phyloP scores from a whole-genome alignment of 2,113 vertebrate genomes.

The Geococcyx californianus region DNA sequence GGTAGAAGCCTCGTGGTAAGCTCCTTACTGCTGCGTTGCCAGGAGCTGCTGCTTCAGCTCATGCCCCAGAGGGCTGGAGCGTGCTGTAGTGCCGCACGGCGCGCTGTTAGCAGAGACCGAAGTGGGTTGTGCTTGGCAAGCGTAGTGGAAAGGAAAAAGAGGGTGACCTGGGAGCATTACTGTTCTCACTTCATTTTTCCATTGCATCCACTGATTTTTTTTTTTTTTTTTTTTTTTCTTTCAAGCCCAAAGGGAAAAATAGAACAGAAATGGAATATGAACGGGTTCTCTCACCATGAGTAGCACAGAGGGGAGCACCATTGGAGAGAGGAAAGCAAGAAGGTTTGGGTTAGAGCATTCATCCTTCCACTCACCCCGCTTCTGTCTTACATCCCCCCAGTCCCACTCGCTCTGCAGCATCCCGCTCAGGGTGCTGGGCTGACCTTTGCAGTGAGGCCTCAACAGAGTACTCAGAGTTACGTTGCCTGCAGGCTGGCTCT shows the following conservation, averaged over 20 bases:
- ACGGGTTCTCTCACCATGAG: neutral
- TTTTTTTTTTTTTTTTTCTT: neutral
- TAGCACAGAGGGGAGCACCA: neutral
- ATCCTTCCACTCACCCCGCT: neutral
- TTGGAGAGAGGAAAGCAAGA: neutral
- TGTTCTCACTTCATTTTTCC: conserved; percentile 68
- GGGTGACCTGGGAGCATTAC: conserved; percentile 47
- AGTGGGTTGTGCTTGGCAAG: conserved; percentile 59
- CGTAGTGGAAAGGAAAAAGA: conserved; percentile 58
- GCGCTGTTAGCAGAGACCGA: neutral
- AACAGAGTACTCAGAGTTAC: neutral
- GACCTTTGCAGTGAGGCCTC: neutral
- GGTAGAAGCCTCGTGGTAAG: neutral
- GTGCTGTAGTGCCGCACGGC: neutral
- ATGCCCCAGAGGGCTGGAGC: neutral
- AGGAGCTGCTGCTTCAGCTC: conserved; percentile 2
- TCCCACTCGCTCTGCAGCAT: neutral
- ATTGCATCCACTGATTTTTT: conserved; percentile 31
- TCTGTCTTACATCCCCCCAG: neutral
- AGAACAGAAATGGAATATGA: conserved; percentile 12
- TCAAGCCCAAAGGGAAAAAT: neutral
- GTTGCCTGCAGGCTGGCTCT: neutral
- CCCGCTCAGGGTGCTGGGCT: neutral
- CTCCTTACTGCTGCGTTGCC: neutral
- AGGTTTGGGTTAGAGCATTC: neutral